Conservation (phyloP, 2,888 invertebrate species). For the Megastigmus dorsalis region DNA sequence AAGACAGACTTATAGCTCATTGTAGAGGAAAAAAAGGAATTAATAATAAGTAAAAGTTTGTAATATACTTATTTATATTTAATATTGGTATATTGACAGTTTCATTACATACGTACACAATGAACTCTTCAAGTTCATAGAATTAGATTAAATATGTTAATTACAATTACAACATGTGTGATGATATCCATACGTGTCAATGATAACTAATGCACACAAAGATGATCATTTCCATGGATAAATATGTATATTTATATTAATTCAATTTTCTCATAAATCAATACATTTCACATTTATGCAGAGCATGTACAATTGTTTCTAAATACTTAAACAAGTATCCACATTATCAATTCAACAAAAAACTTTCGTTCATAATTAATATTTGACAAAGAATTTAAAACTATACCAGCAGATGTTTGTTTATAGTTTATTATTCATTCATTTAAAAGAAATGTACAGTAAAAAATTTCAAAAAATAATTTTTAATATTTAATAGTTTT, state of each 20-base stretch:
- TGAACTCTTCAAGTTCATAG: constrained; percentile 50
- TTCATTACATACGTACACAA: constrained; percentile 58
- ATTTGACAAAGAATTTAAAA: constrained; percentile 22
- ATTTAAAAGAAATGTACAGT: constrained; percentile 25
- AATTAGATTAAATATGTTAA: constrained; percentile 48
- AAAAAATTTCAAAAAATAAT: not conserved
- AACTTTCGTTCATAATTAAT: not conserved
- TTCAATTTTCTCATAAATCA: constrained; percentile 25
- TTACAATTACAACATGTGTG: constrained; percentile 45
- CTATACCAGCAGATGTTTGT: not conserved
- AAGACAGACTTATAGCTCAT: too few species aligned
- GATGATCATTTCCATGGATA: constrained; percentile 46
- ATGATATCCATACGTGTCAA: constrained; percentile 41
- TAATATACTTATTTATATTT: constrained; percentile 40
- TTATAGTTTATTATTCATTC: not conserved
- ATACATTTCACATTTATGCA: not conserved
- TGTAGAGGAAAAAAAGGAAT: too few species aligned
- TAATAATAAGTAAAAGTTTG: constrained; percentile 2
- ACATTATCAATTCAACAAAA: not conserved
- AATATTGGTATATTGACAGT: constrained; percentile 58
- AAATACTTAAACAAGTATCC: constrained; percentile 8
- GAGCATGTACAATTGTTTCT: constrained; percentile 1
- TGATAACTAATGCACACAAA: constrained; percentile 45
- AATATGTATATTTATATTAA: constrained; percentile 3
- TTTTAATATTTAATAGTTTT: too few species aligned